Base-by-base conservation (phyloP, 2,797 vertebrate species). In the Staurois parvus region DNA sequence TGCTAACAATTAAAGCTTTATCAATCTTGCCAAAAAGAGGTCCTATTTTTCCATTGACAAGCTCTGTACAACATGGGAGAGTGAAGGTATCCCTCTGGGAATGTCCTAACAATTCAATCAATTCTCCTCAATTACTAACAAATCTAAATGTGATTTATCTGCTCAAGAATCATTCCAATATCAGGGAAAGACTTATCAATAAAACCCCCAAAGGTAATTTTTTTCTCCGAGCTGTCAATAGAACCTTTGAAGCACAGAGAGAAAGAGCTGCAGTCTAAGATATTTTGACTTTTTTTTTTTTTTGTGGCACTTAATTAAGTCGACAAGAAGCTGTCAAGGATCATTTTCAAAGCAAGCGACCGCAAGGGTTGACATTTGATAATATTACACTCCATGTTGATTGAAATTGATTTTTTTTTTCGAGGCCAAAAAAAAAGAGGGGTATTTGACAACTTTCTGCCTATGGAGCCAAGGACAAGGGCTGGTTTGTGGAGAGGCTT, bases 91-190 rank as follows among this genome's bases (percentile, higher is more conserved):
- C 95, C 94, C 95, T 89, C 88, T 90, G 94, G 94, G 95, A 93
- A 93, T 84, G 89, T 94, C 92, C 93, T 94, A 92, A 91, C 93
- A 90, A 90, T 91, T 93, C 94, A 96, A 98, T 99, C 95, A 96
- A 99, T 98, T 95, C 93, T 92, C 94, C 92, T 96, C 97, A 99
- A 99, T 99, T 99, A 98, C 96, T 96, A 98, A 96, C 96, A 96
- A 98, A 99, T 99, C 97, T 98, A 99, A 99, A 97, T 96, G 96
- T 98, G 97, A 99, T 99, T 99, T 99, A 99, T 99, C 97, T 99
- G 95, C 94, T 94, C 91, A 94, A 95, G 96, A 98, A 99, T 98
- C 96, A 96, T 98, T 98, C 97, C 96, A 99, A 98, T 99, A 99
- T 97, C 95, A 96, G 93, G 94, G 94, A 62, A 96, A 95, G 94